These are phyloP conservation scores for Chiloscyllium punctatum DNA, from an alignment of 2,797 vertebrate species.

Conservation along the genomic window DNA sequence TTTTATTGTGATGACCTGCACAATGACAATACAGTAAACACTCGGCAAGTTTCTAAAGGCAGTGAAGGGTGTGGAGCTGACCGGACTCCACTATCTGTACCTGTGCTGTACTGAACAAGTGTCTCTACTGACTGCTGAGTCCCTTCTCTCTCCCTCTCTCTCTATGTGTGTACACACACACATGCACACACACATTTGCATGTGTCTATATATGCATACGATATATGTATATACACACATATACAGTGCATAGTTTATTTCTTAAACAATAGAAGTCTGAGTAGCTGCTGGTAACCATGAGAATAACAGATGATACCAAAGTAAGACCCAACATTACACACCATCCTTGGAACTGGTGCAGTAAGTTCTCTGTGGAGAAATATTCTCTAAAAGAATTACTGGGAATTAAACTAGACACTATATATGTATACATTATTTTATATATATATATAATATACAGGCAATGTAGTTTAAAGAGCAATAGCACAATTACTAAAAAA, in stretches of 20 bases:
- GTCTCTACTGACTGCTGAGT: not conserved
- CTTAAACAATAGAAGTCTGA: not conserved
- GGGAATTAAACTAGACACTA: constrained; percentile 29
- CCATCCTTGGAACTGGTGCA: constrained; percentile 6
- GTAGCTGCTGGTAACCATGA: not conserved
- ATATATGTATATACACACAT: not conserved
- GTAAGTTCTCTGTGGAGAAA: not conserved
- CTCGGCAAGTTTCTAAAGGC: not conserved
- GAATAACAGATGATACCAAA: not conserved
- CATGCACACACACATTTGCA: too few species aligned
- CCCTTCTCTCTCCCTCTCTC: not conserved
- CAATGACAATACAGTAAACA: not conserved
- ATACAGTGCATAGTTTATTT: constrained; percentile 36
- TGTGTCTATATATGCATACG: not conserved
- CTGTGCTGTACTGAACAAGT: not conserved
- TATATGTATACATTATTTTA: constrained; percentile 25
- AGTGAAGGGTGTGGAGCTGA: not conserved
- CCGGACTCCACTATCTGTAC: not conserved
- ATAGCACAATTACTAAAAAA: constrained; percentile 33
- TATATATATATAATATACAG: constrained; percentile 35
- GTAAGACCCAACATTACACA: not conserved
- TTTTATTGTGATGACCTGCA: not conserved
- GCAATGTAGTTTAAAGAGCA: constrained; percentile 4
- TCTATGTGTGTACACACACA: too few species aligned
- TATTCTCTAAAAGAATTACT: constrained; percentile 7